Conservation (phyloP, 2,797 vertebrate species). For the Myotis planiceps region DNA sequence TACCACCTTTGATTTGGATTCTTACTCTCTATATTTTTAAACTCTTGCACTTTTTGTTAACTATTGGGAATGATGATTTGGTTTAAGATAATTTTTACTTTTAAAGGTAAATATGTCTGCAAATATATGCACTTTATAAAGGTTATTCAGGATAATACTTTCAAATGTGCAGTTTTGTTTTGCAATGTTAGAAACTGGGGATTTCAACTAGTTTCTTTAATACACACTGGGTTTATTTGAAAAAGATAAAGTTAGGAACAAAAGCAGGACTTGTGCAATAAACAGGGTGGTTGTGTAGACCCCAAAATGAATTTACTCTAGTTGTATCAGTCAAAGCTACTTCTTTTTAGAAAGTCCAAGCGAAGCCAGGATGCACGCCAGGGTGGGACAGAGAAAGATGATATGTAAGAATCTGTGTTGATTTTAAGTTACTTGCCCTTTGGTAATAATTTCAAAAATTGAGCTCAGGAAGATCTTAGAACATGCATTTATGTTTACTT, state of each 20-base stretch:
- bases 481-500: neutral
- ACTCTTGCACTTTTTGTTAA: neutral
- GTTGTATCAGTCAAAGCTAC: neutral
- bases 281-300: neutral
- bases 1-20: conserved; percentile 74
- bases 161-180: neutral
- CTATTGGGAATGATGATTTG: neutral
- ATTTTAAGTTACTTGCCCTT: neutral
- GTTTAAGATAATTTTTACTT: conserved; percentile 21
- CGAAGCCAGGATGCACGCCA: neutral
- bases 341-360: neutral
- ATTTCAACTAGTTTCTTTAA: neutral
- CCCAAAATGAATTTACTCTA: neutral
- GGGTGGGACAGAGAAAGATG: neutral
- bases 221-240: neutral
- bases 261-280: neutral
- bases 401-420: neutral
- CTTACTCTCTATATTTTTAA: conserved; percentile 16
- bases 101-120: neutral
- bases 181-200: neutral
- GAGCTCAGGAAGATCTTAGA: neutral
- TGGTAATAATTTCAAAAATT: neutral
- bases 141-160: neutral
- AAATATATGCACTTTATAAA: neutral
- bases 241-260: neutral